Percentiles rank a stretch among this genome's conserved stretches.
These are phyloP conservation scores for Thermophis baileyi DNA, from an alignment of 2,113 vertebrate genomes.

Conservation along the genomic window DNA sequence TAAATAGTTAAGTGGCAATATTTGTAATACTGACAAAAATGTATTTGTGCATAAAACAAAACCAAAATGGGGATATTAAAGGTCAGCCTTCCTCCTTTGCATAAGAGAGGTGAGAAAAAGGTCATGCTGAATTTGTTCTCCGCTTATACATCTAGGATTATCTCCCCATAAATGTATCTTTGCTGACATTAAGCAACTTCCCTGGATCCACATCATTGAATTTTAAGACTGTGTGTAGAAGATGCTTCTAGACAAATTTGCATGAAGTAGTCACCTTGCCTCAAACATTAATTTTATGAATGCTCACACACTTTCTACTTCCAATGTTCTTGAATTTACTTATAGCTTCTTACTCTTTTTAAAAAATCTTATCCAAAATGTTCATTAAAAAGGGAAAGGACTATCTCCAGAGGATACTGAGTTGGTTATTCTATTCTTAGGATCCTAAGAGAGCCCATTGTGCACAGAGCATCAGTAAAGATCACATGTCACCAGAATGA, in stretches of 20 bases:
- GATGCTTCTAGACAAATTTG: background rate
- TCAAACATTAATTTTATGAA: background rate
- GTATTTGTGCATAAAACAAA: background rate
- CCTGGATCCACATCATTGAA: background rate
- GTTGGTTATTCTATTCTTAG: background rate
- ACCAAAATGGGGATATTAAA: background rate
- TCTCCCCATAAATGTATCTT: background rate
- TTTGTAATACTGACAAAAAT: background rate
- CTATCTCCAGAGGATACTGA: background rate
- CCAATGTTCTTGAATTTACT: background rate
- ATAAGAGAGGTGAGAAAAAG: background rate
- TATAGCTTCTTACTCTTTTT: background rate
- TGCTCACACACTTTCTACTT: background rate
- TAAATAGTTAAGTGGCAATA: conserved; percentile 19
- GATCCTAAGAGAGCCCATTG: background rate
- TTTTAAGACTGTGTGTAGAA: background rate
- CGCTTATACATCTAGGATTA: background rate
- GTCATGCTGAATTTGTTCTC: background rate
- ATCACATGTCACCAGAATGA: background rate
- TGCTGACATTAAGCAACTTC: background rate
- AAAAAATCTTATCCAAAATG: background rate
- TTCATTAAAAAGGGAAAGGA: background rate
- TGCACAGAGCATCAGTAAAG: background rate
- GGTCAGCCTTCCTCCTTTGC: background rate
- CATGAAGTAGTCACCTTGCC: background rate